Evolutionary conservation across 2,113 vertebrate species (phyloP).

Genomic region (Megalops atlanticus): DNA sequence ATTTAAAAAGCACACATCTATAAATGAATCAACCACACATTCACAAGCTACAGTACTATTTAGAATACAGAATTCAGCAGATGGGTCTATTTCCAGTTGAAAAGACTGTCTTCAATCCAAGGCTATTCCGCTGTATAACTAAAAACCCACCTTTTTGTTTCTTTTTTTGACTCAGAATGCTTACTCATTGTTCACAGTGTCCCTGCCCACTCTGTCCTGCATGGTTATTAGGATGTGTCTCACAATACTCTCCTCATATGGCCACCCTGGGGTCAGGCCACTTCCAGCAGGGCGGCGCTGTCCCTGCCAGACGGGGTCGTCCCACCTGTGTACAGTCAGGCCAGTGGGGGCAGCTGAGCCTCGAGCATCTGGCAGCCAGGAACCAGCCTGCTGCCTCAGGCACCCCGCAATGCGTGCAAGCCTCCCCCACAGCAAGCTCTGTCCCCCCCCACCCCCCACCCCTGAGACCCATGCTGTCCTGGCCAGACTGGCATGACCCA

Average conservation of each 20-base stretch:
- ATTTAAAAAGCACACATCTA: slow-evolving; percentile 19
- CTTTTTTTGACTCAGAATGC: background rate
- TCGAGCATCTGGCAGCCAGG: background rate
- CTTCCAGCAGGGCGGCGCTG: background rate
- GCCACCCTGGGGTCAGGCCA: background rate
- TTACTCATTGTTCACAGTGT: background rate
- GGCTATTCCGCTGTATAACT: background rate
- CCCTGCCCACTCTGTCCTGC: too few species aligned
- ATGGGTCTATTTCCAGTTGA: too few species aligned
- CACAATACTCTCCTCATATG: background rate
- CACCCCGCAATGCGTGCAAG: background rate
- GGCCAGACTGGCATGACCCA: background rate
- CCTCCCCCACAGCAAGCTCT: background rate
- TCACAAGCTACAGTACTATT: background rate
- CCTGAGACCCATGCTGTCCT: background rate
- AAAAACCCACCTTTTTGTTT: background rate
- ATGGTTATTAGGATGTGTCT: background rate
- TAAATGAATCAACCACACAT: slow-evolving; percentile 23
- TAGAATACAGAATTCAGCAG: too few species aligned
- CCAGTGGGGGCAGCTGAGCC: background rate
- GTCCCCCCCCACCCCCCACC: background rate
- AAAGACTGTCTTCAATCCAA: background rate
- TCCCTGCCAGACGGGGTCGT: background rate
- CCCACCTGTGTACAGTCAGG: background rate
- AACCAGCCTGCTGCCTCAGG: background rate